A percentile compares a stretch with the other conserved stretches of the same genome.
Evolutionary conservation across 2,797 vertebrate genomes (phyloP).

Genomic region (Rhinogobio ventralis): DNA sequence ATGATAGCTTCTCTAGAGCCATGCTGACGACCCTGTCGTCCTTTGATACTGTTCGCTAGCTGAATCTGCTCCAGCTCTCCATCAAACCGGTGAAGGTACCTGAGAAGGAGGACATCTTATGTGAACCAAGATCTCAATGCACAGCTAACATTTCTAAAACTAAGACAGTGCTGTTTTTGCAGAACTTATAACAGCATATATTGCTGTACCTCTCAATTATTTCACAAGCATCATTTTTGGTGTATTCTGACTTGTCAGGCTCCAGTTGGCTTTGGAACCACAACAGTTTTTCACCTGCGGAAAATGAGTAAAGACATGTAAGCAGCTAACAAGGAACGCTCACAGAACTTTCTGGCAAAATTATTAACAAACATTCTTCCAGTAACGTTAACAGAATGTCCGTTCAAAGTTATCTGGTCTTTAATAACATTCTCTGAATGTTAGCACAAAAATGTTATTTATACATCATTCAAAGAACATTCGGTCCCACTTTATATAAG

Average conservation of each 20-base stretch:
- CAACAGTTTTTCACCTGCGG: constrained; percentile 89
- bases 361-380: background rate
- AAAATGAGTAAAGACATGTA: background rate
- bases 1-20: constrained; percentile 86
- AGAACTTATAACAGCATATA: background rate
- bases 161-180: background rate
- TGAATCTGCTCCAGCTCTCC: constrained; percentile 93
- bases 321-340: background rate
- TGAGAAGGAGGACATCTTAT: constrained; percentile 61
- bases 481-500: too few relatives aligned
- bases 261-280: constrained; percentile 95
- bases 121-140: background rate
- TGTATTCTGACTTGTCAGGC: constrained; percentile 81
- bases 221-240: constrained; percentile 87
- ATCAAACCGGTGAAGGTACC: constrained; percentile 90
- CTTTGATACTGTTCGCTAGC: constrained; percentile 90
- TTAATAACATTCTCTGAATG: background rate
- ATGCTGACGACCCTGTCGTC: constrained; percentile 90
- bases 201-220: constrained; percentile 85
- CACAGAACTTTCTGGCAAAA: background rate
- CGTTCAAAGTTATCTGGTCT: too few relatives aligned
- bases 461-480: background rate
- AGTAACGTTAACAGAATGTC: background rate
- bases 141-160: background rate
- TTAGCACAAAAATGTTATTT: background rate